Base-by-base conservation (phyloP, 1,140 invertebrate genomes). In the Phymastichus coffea region DNA sequence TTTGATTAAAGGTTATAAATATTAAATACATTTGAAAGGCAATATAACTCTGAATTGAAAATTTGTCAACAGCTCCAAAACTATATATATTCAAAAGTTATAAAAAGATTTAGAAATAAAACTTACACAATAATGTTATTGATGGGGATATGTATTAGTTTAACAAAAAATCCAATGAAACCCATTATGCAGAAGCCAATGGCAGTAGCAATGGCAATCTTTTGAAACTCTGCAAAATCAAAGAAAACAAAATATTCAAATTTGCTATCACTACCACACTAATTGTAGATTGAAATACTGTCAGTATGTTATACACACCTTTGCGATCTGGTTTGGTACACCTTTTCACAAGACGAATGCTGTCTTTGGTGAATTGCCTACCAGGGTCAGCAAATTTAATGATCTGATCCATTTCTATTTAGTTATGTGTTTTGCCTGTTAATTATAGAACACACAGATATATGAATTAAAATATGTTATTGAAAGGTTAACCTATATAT, bases 111-210 rank as follows among this genome's bases (percentile, higher is more conserved):
- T n/a, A n/a, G n/a, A n/a, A n/a, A n/a, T n/a, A n/a, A 8, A n/a
- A 84, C 83, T 84, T 82, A 85, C 86, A 99, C 97, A 85, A 99
- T 99, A 77, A 99, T 99, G 81, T 99, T 99, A 82, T 99, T 99
- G 83, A 99, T 99, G 63, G 98, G 98, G 80, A 99, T 99, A 81
- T 99, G 97, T 77, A 99, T 99, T 52, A 99, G 84, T 82, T 99
- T 99, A 6, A 99, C 97, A 71, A 99, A 99, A 83, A 99, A 99
- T 68, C 97, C 97, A 79, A 99, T 99, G 80, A 99, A 99, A 44
- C 98, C 98, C 98, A 99, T 99, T 76, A 99, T 99, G 71, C 93
- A 97, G 83, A 99, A 99, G 47, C 97, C 98, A 74, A 99, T 98
- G 0, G 97, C 98, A 63, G 98, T 99, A 37, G 98, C 98, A 70